These are phyloP conservation scores for Coregonus suidteri DNA, from an alignment of 2,797 vertebrate species.

Conservation along the genomic window DNA sequence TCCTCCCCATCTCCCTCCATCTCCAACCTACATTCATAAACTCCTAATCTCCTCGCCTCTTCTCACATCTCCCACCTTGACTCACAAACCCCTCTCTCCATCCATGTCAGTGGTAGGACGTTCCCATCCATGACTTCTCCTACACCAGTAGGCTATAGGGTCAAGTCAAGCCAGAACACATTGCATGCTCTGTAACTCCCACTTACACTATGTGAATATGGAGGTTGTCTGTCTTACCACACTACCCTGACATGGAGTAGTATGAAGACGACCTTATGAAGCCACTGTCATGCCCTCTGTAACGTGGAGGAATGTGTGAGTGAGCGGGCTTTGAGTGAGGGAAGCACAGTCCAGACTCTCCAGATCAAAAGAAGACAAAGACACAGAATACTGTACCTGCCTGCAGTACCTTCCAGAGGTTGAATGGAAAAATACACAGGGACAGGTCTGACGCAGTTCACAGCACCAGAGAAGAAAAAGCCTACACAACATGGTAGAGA, in stretches of 20 bases:
- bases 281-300: too few species aligned
- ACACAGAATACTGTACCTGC: too few species aligned
- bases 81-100: not conserved
- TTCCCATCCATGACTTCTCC: not conserved
- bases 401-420: not conserved
- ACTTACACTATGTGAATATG: not conserved
- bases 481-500: too few species aligned
- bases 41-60: too few species aligned
- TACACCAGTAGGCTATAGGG: not conserved
- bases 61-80: not conserved
- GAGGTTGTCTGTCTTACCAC: too few species aligned
- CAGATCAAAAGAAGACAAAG: not conserved
- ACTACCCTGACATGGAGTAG: too few species aligned
- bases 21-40: too few species aligned
- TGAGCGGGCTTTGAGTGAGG: not conserved
- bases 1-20: too few species aligned
- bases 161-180: not conserved
- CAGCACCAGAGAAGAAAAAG: too few species aligned
- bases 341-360: not conserved
- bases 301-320: not conserved
- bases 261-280: too few species aligned
- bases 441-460: too few species aligned
- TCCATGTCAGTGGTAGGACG: slow-evolving; percentile 18
- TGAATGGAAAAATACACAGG: too few species aligned
- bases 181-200: not conserved